Conservation (phyloP, 2,797 vertebrate genomes). For the Crypturellus tataupa region DNA sequence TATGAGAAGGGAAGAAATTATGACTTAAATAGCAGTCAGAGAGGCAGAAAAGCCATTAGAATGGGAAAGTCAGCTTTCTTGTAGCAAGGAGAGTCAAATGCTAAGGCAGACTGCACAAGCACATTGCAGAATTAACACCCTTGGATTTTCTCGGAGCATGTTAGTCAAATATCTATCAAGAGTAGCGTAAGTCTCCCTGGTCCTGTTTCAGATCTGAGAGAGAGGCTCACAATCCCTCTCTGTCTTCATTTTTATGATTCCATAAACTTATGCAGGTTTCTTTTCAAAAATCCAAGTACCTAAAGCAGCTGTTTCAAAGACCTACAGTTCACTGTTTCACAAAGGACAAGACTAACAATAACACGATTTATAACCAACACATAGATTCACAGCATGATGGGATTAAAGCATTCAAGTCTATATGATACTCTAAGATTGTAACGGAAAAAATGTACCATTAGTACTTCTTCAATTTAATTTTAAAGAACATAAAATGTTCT, state of each 20-base stretch:
- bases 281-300: background rate
- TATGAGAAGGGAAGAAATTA: background rate
- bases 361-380: background rate
- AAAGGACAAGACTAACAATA: background rate
- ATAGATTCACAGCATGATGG: background rate
- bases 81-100: background rate
- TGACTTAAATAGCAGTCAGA: background rate
- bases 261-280: background rate
- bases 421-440: background rate
- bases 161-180: background rate
- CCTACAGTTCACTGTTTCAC: background rate
- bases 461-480: background rate
- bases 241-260: background rate
- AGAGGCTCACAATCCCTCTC: background rate
- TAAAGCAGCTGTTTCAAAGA: background rate
- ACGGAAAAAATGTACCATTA: background rate
- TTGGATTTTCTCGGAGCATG: background rate
- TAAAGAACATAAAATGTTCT: fast-evolving
- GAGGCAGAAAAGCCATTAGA: background rate
- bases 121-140: background rate
- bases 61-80: background rate
- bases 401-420: background rate
- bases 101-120: background rate
- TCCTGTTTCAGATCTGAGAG: background rate
- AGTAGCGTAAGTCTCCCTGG: background rate